A percentile compares a stretch with the other conserved stretches of the same genome.
phyloP scores from a whole-genome alignment of 2,797 vertebrate genomes.

The Avahi laniger region DNA sequence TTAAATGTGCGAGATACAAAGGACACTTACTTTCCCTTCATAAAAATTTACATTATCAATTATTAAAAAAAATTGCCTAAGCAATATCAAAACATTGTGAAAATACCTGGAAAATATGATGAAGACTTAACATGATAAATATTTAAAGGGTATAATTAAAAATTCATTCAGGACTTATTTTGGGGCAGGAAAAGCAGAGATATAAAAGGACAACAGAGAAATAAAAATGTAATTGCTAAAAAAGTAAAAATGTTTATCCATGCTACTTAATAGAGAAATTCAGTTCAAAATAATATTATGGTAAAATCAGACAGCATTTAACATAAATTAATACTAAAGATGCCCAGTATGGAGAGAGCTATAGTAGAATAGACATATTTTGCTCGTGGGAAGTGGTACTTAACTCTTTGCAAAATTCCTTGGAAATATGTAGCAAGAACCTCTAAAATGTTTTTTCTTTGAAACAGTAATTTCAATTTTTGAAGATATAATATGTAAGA shows the following conservation, averaged over 20 bases:
- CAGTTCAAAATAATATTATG: not conserved
- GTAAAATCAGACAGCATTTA: not conserved
- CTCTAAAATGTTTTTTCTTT: not conserved
- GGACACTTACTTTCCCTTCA: not conserved
- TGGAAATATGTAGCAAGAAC: not conserved
- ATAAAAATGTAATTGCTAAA: not conserved
- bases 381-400: not conserved
- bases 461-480: not conserved
- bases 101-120: not conserved
- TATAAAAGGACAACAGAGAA: not conserved
- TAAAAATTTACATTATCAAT: not conserved
- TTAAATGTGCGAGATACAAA: not conserved
- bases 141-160: not conserved
- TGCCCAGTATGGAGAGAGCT: not conserved
- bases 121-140: not conserved
- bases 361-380: accelerated
- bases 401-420: not conserved
- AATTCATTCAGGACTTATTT: not conserved
- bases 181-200: not conserved
- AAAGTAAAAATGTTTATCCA: not conserved
- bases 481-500: not conserved
- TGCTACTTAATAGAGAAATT: not conserved
- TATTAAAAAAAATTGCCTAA: not conserved
- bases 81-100: not conserved
- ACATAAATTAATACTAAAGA: not conserved